These are phyloP conservation scores for Austrofundulus limnaeus DNA, from an alignment of 2,113 vertebrate genomes.

Conservation along the genomic window DNA sequence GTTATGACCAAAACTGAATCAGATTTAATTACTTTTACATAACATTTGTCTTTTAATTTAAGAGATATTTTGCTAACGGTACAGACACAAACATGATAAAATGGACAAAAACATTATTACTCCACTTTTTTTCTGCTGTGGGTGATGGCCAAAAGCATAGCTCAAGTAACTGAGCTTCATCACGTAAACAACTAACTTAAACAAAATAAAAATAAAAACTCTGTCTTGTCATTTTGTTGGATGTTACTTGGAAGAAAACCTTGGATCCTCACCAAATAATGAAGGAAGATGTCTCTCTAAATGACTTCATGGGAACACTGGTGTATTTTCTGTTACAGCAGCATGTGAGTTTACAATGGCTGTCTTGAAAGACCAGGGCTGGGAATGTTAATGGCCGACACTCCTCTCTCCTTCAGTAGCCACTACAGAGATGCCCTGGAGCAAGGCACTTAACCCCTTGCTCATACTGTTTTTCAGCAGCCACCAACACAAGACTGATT, in stretches of 20 bases:
- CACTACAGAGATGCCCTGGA: constrained; percentile 35
- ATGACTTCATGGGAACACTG: constrained; percentile 7
- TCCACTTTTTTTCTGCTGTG: no score
- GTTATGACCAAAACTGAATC: no score
- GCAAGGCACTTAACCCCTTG: constrained; percentile 71
- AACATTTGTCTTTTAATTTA: no score
- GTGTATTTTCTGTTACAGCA: constrained; percentile 10
- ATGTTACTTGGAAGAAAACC: neutral
- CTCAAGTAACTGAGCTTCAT: neutral
- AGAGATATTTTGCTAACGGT: no score
- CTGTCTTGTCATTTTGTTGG: neutral
- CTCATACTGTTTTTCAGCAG: constrained; percentile 45
- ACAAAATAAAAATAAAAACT: neutral
- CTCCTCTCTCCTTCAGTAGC: constrained; percentile 36
- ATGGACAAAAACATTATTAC: neutral
- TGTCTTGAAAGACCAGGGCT: constrained; percentile 21
- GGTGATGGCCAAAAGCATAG: neutral
- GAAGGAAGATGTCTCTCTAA: constrained; percentile 4
- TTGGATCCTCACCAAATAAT: constrained; percentile 7
- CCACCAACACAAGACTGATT: constrained; percentile 53
- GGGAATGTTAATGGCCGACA: constrained; percentile 39
- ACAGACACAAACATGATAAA: no score
- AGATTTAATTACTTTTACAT: no score
- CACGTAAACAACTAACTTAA: neutral
- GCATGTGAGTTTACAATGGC: constrained; percentile 20